Percentiles rank a stretch among this genome's conserved stretches.
Conservation (phyloP, 2,797 vertebrate species). For the Meda fulgida region DNA sequence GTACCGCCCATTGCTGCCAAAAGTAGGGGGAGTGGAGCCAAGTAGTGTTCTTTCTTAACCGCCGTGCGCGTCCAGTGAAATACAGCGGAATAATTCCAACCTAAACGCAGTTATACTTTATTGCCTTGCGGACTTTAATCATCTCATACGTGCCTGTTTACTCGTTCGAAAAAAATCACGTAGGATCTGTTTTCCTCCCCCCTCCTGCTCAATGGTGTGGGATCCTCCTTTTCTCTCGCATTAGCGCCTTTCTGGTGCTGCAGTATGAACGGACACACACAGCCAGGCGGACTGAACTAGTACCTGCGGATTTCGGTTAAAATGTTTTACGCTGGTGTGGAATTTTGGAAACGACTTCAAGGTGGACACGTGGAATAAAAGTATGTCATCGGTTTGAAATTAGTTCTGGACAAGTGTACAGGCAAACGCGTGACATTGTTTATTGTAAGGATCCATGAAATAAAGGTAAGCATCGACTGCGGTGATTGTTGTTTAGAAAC, state of each 20-base stretch:
- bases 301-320: neutral
- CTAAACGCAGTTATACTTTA: neutral
- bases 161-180: neutral
- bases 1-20: neutral
- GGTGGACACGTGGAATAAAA: conserved; percentile 32
- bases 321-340: neutral
- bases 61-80: neutral
- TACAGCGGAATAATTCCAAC: neutral
- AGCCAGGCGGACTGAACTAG: neutral
- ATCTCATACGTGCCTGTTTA: neutral
- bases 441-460: conserved; percentile 30
- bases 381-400: conserved; percentile 10
- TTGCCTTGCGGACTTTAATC: neutral
- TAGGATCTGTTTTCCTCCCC: neutral
- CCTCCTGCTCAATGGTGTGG: neutral
- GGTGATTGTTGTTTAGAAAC: conserved; percentile 17
- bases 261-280: conserved; percentile 46
- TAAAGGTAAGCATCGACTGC: conserved; percentile 52
- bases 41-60: neutral
- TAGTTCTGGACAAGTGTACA: neutral
- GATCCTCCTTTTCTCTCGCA: conserved; percentile 37
- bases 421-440: neutral
- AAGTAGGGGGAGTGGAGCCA: neutral
- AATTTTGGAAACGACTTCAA: conserved; percentile 26
- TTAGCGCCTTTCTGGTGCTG: conserved; percentile 56